phyloP scores from a whole-genome alignment of 2,888 invertebrate genomes.

The Dryadula phaetusa region DNA sequence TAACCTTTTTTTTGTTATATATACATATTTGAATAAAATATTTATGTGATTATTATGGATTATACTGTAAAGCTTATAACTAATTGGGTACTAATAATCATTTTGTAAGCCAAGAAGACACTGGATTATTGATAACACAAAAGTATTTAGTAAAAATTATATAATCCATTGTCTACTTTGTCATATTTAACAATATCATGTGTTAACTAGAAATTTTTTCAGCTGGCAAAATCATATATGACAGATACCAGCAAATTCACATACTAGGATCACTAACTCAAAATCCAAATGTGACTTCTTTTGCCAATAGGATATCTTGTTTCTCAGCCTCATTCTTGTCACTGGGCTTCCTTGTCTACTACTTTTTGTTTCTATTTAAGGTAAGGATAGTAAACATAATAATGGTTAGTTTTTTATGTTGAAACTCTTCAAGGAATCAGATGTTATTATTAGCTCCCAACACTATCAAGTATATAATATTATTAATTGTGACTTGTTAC shows the following conservation, averaged over 20 bases:
- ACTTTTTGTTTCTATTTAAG: constrained; percentile 76
- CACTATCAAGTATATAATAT: background rate
- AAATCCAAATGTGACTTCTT: constrained; percentile 77
- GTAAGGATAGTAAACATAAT: constrained; percentile 56
- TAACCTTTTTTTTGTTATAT: too few relatives aligned
- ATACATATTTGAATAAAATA: background rate
- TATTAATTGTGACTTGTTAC: too few relatives aligned
- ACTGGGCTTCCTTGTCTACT: constrained; percentile 86
- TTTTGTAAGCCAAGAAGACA: background rate
- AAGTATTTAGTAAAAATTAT: background rate
- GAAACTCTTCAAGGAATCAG: background rate
- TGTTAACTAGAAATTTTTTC: constrained; percentile 61
- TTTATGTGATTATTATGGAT: background rate
- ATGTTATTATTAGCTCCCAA: too few relatives aligned
- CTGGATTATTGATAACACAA: background rate
- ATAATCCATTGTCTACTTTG: constrained; percentile 9
- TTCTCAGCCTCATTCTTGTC: constrained; percentile 72
- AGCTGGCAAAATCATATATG: constrained; percentile 86
- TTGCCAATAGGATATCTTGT: constrained; percentile 76
- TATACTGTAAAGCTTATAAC: background rate
- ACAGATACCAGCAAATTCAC: constrained; percentile 86
- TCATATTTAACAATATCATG: background rate
- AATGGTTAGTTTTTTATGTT: background rate
- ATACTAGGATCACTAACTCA: constrained; percentile 78
- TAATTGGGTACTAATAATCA: background rate